Evolutionary conservation across 2,888 invertebrate genomes (phyloP), one percentile per base, ranked within the genome.

Genomic region (Smittia aterrima): DNA sequence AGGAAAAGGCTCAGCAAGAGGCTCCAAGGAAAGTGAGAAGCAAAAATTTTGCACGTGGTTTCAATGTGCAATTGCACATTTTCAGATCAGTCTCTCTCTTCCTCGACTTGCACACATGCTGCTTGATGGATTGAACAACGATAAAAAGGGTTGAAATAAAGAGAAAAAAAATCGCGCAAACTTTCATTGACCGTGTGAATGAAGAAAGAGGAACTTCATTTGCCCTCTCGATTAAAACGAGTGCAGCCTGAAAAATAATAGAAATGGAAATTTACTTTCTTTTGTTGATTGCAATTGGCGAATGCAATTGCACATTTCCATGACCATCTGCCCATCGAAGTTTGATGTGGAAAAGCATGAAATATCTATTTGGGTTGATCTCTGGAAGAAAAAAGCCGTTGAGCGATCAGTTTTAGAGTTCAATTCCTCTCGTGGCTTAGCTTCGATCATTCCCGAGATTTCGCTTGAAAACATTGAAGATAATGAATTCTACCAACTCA

Each of bases 61-160:
- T 64, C 27, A 64, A 27, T 27, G 22, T 64, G 64, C 64, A 64
- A 64, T 64, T 64, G 64, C 64, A 64, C 64, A 27, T 64, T 64
- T 64, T 13, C 25, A 24, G 64, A 64, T 64, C n/a, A 47, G n/a
- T 47, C 53, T 18, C 18, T 3, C 53, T 58, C 58, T 22, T 58
- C 2, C 58, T 58, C 18, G n/a, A 4, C 16, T 6, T 27, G n/a
- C 64, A 64, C 64, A 64, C 64, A 64, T 64, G 64, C 64, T 64
- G 27, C 25, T 27, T 58, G 58, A 58, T 58, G 58, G 58, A 58
- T 58, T 58, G 22, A 18, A 22, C 22, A 58, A 22, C 58, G 58
- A 20, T 58, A 64, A 64, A n/a, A 64, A 64, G 64, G 64, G 64
- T 64, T 64, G 64, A 24, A 64, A 25, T 1, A 24, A 11, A 64